Evolutionary conservation across 92 coral and sea anemone species (phyloP).

Genomic region (Metridium senile): DNA sequence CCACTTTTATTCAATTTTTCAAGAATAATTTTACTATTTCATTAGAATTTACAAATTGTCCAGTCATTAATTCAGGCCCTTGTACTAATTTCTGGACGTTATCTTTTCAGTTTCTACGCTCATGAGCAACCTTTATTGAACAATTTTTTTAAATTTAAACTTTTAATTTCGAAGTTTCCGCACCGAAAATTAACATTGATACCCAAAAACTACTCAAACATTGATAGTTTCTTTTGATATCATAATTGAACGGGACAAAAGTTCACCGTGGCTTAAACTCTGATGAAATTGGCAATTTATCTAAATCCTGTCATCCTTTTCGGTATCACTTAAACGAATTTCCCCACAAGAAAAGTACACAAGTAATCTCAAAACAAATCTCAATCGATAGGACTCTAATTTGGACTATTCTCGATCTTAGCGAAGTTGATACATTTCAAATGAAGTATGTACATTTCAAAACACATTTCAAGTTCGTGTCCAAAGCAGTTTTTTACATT

Average conservation of each 20-base stretch:
- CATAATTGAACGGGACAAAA: slow-evolving; percentile 4
- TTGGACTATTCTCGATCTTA: too few relatives aligned
- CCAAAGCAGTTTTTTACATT: neutral
- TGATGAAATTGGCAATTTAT: slow-evolving; percentile 18
- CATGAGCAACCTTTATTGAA: neutral
- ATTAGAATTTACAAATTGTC: too few relatives aligned
- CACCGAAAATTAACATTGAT: slow-evolving; percentile 1
- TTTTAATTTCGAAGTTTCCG: slow-evolving; percentile 1
- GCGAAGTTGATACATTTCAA: neutral
- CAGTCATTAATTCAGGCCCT: too few relatives aligned
- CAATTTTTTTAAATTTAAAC: slow-evolving; percentile 3
- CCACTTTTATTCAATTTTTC: too few relatives aligned
- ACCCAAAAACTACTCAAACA: neutral
- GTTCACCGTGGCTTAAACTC: neutral
- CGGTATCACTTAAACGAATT: neutral
- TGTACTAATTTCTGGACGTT: neutral
- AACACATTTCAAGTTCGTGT: neutral
- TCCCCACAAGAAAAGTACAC: neutral
- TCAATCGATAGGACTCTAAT: too few relatives aligned
- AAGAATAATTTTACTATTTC: too few relatives aligned
- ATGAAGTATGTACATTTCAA: neutral
- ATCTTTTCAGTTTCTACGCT: neutral
- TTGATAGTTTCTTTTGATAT: neutral
- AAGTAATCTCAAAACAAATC: neutral
- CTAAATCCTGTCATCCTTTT: neutral